Evolutionary conservation across 1,140 invertebrate species (phyloP).

Genomic region (Sarcophaga bullata): DNA sequence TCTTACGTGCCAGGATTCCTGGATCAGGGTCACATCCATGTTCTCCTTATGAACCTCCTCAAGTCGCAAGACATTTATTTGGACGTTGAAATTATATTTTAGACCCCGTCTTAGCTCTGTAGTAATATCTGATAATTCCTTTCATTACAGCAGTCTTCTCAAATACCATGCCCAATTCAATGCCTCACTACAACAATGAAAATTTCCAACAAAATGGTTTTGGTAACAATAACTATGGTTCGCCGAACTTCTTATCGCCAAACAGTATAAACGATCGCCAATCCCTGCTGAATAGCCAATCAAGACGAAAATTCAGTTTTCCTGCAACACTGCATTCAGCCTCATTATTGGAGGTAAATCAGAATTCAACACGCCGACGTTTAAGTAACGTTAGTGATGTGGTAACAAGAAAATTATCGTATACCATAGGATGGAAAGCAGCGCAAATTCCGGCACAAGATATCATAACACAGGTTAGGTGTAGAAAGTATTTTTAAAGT

Average conservation of each 20-base stretch:
- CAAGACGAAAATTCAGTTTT: constrained; percentile 70
- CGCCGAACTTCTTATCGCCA: constrained; percentile 48
- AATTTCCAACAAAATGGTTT: constrained; percentile 48
- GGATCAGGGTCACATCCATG: too few species aligned
- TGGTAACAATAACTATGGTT: constrained; percentile 49
- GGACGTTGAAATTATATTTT: too few species aligned
- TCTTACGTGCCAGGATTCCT: too few species aligned
- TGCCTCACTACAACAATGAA: constrained; percentile 58
- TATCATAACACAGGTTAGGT: constrained; percentile 67
- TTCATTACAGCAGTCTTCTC: not conserved
- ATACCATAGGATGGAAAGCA: constrained; percentile 76
- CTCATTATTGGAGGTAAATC: constrained; percentile 58
- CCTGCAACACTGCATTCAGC: constrained; percentile 67
- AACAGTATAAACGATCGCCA: constrained; percentile 49
- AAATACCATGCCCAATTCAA: constrained; percentile 55
- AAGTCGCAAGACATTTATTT: not conserved
- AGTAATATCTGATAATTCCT: not conserved
- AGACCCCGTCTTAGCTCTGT: too few species aligned
- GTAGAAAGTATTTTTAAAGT: not conserved
- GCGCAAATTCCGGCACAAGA: constrained; percentile 69
- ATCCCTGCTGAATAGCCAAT: constrained; percentile 51
- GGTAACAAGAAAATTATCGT: constrained; percentile 75
- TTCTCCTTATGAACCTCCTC: not conserved
- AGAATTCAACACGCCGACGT: constrained; percentile 63
- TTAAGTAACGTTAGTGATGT: constrained; percentile 79